A percentile compares a stretch with the other conserved stretches of the same genome.
These are phyloP conservation scores for Stercorarius parasiticus DNA, from an alignment of 2,113 vertebrate species.

Conservation along the genomic window DNA sequence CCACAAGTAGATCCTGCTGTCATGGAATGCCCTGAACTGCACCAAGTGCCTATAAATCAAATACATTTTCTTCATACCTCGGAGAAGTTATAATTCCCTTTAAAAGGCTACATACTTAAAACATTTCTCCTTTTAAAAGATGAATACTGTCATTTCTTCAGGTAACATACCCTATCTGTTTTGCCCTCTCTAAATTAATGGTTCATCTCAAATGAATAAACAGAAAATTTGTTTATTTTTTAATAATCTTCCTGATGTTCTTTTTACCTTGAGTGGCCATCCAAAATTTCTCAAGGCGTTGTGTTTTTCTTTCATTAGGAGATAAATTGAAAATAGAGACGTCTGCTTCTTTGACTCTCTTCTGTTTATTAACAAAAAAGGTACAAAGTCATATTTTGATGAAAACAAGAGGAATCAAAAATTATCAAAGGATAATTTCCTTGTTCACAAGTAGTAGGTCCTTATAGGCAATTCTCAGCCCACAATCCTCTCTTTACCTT, in stretches of 20 bases:
- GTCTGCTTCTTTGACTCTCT: background rate
- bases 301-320: background rate
- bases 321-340: background rate
- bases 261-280: background rate
- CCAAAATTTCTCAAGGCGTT: background rate
- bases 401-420: background rate
- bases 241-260: background rate
- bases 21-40: background rate
- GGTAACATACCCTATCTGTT: background rate
- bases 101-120: background rate
- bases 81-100: background rate
- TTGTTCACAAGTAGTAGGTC: background rate
- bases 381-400: background rate
- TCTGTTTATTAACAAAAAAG: background rate
- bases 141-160: background rate
- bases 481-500: background rate
- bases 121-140: background rate
- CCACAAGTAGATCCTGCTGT: background rate
- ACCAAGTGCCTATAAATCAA: background rate
- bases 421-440: background rate
- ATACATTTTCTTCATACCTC: background rate
- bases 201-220: background rate
- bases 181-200: background rate
- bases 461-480: background rate
- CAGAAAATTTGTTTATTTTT: background rate